Conservation (phyloP, 2,888 invertebrate genomes). For the Meghimatium bilineatum region DNA sequence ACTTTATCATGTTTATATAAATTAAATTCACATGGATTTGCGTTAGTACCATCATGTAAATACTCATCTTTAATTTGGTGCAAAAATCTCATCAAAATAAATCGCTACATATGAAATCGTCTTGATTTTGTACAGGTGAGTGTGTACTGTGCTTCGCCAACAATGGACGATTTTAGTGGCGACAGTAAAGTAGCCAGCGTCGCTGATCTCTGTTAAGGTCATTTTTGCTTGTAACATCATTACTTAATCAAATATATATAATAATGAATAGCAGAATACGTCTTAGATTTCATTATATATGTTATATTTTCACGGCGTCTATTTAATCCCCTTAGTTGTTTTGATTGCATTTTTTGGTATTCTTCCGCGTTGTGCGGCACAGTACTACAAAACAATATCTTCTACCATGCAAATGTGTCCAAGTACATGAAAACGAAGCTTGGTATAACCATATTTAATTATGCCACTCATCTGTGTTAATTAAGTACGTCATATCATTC, state of each 20-base stretch:
- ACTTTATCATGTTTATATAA: constrained; percentile 34
- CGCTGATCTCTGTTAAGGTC: not conserved
- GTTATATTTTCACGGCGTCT: not conserved
- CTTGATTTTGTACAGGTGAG: constrained; percentile 42
- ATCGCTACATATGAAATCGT: not conserved
- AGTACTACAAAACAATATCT: constrained; percentile 14
- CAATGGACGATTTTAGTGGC: constrained; percentile 45
- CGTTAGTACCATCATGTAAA: constrained; percentile 39
- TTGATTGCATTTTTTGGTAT: constrained; percentile 40
- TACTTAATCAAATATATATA: not conserved
- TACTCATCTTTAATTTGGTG: constrained; percentile 24
- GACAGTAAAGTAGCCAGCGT: constrained; percentile 13
- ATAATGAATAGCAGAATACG: not conserved
- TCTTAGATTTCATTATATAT: too few species aligned
- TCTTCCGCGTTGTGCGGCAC: constrained; percentile 40
- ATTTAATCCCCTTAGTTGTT: constrained; percentile 26
- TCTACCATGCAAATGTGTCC: not conserved
- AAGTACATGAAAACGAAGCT: not conserved
- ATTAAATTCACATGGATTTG: constrained; percentile 28
- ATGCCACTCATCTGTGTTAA: not conserved
- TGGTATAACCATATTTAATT: not conserved
- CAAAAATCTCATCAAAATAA: constrained; percentile 29
- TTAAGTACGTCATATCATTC: not conserved
- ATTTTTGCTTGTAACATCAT: not conserved
- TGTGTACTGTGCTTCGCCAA: constrained; percentile 30